Evolutionary conservation across 2,797 vertebrate species (phyloP).

Genomic region (Enteromius radiatus): DNA sequence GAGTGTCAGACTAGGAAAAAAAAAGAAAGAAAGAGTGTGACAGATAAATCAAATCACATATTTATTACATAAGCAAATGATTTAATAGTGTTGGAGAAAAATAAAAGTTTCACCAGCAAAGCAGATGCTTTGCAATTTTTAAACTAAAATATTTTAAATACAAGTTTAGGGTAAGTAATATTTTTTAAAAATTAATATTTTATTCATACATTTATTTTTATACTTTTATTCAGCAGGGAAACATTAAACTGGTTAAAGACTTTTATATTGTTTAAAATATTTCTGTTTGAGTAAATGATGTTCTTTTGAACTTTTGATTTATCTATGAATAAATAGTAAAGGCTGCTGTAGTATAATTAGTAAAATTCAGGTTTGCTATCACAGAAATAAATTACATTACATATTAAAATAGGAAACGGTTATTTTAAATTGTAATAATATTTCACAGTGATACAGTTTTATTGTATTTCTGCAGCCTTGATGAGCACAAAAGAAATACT

Average conservation of each 20-base stretch:
- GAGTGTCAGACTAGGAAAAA: constrained; percentile 61
- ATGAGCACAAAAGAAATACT: no score
- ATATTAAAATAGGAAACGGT: neutral
- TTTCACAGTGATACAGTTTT: neutral
- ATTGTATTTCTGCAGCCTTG: neutral
- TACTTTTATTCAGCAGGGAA: neutral
- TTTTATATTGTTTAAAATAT: neutral
- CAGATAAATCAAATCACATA: constrained; percentile 37
- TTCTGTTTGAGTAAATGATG: neutral
- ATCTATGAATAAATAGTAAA: neutral
- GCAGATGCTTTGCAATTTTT: neutral
- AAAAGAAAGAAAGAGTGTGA: neutral
- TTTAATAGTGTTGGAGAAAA: neutral
- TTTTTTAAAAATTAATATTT: neutral
- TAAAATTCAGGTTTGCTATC: neutral
- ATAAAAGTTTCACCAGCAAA: neutral
- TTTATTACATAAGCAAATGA: neutral
- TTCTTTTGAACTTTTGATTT: neutral
- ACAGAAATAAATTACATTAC: neutral
- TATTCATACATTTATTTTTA: no score
- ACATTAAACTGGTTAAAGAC: neutral
- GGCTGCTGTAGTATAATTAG: no score
- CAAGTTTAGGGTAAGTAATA: neutral
- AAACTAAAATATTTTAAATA: neutral
- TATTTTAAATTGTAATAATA: neutral